Evolutionary conservation across 2,888 invertebrate genomes (phyloP).

Genomic region (Acleris cristana): DNA sequence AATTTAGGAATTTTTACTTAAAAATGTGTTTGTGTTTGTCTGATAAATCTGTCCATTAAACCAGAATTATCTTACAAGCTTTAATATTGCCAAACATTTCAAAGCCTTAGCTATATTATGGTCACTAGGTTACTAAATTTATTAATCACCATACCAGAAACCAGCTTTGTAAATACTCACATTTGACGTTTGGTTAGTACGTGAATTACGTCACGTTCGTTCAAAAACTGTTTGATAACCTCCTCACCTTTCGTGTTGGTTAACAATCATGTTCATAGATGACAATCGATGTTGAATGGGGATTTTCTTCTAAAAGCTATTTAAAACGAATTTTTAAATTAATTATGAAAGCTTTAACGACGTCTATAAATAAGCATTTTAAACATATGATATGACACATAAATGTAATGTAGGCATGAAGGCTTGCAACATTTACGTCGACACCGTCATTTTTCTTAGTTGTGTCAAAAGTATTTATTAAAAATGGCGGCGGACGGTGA

Average conservation of each 20-base stretch:
- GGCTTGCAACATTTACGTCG: slow-evolving; percentile 32
- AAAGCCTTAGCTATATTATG: not conserved
- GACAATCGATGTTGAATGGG: not conserved
- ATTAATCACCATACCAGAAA: not conserved
- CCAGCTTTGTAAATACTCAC: not conserved
- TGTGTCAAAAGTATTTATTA: slow-evolving; percentile 70
- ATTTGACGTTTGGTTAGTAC: not conserved
- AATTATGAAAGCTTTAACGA: too few species aligned
- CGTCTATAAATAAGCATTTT: not conserved
- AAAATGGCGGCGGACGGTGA: slow-evolving; percentile 95
- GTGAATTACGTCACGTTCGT: not conserved
- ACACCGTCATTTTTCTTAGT: slow-evolving; percentile 56
- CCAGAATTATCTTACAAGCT: not conserved
- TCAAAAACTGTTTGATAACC: not conserved
- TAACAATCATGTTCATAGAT: not conserved
- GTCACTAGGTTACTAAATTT: not conserved
- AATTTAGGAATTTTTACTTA: not conserved
- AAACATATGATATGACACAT: too few species aligned
- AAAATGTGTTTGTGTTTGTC: too few species aligned
- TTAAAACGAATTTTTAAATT: too few species aligned
- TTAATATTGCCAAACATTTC: not conserved
- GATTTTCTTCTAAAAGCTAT: too few species aligned
- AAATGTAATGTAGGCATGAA: too few species aligned
- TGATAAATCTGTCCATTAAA: too few species aligned
- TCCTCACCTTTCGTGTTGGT: too few species aligned